Evolutionary conservation across 2,888 invertebrate species (phyloP).

Genomic region (Eilema sororculum): DNA sequence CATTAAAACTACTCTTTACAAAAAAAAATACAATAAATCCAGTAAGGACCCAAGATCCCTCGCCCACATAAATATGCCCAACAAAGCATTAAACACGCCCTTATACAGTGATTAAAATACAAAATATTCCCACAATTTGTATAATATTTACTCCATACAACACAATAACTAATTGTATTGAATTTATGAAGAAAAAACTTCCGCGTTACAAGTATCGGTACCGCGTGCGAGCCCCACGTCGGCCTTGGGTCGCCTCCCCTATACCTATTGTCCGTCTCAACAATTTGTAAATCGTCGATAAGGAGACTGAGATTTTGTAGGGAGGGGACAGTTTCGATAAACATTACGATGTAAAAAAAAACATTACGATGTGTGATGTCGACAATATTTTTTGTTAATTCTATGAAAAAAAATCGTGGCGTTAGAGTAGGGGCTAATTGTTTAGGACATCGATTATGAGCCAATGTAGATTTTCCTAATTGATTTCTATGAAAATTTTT

Average conservation of each 20-base stretch:
- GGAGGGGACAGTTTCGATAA: slow-evolving; percentile 43
- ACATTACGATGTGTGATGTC: background rate
- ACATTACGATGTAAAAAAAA: background rate
- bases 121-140: slow-evolving; percentile 45
- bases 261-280: slow-evolving; percentile 64
- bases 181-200: slow-evolving; percentile 50
- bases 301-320: slow-evolving; percentile 61
- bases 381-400: too few relatives aligned
- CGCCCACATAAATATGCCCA: slow-evolving; percentile 47
- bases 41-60: slow-evolving; percentile 12
- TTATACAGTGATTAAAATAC: slow-evolving; percentile 39
- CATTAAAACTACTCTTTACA: background rate
- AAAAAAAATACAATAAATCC: slow-evolving; percentile 14
- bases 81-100: slow-evolving; percentile 50
- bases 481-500: too few relatives aligned
- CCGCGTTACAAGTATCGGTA: slow-evolving; percentile 36
- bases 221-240: slow-evolving; percentile 35
- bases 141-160: slow-evolving; percentile 28
- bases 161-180: slow-evolving; percentile 45
- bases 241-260: slow-evolving; percentile 63
- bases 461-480: too few relatives aligned
- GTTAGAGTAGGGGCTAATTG: too few relatives aligned
- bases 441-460: too few relatives aligned
- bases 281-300: slow-evolving; percentile 73
- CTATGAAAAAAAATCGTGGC: background rate